These are phyloP conservation scores for Malurus elegans DNA, from an alignment of 2,113 vertebrate genomes.

Conservation along the genomic window DNA sequence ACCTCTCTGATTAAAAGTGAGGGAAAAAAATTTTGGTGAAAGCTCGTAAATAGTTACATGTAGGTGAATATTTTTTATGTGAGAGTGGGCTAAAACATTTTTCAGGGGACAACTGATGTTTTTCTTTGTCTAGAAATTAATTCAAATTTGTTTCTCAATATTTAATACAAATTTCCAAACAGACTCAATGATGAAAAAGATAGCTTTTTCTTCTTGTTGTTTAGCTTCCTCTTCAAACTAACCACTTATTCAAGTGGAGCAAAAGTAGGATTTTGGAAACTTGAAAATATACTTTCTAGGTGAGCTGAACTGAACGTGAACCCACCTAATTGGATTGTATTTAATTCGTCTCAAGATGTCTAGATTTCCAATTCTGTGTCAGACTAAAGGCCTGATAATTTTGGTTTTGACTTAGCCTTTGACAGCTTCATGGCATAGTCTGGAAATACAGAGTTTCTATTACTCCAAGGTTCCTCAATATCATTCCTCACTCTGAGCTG, in stretches of 20 bases:
- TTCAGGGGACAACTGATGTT: neutral
- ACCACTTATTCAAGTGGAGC: neutral
- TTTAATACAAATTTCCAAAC: neutral
- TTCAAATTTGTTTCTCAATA: neutral
- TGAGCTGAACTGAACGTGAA: neutral
- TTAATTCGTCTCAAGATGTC: neutral
- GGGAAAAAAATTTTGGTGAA: neutral
- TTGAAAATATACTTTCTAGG: neutral
- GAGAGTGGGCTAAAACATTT: neutral
- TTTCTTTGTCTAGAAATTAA: neutral
- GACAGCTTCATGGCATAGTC: neutral
- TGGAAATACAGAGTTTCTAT: neutral
- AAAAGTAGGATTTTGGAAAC: neutral
- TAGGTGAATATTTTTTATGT: neutral
- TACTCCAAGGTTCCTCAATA: neutral
- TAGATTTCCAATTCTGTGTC: neutral
- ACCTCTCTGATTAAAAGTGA: constrained; percentile 34
- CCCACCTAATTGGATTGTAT: neutral
- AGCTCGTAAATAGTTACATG: neutral
- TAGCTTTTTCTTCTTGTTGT: neutral
- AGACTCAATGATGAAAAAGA: neutral
- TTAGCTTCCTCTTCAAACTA: neutral
- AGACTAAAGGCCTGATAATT: neutral
- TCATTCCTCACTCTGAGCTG: neutral
- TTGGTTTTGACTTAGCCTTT: neutral